Conservation (phyloP, 1,140 invertebrate genomes). For the Heliconius congener region DNA sequence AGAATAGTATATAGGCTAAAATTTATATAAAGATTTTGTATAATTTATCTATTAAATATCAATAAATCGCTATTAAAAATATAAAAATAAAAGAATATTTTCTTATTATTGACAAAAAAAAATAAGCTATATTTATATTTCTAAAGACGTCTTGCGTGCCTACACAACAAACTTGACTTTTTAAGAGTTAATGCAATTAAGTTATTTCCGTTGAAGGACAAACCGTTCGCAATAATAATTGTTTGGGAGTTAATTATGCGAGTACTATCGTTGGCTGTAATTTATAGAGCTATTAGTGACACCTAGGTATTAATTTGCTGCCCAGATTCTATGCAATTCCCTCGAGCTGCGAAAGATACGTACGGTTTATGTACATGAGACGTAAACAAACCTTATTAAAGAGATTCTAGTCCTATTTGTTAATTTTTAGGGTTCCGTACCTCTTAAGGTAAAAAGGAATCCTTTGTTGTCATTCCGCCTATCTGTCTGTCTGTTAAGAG, state of each 20-base stretch:
- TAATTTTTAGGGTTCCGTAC: no score
- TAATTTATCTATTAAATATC: no score
- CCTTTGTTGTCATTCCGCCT: no score
- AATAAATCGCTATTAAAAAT: no score
- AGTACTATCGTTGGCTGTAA: constrained; percentile 14
- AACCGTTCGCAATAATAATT: constrained; percentile 16
- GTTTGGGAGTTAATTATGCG: not conserved
- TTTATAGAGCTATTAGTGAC: constrained; percentile 26
- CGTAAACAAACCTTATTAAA: not conserved
- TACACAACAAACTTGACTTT: constrained; percentile 3
- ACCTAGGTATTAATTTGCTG: constrained; percentile 28
- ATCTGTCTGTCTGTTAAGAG: no score
- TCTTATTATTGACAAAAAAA: no score
- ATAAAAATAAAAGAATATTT: no score
- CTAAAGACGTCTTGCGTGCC: not conserved
- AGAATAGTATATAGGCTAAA: no score
- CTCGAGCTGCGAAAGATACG: not conserved
- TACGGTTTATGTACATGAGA: not conserved
- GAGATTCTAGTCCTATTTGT: not conserved
- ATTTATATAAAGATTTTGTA: no score
- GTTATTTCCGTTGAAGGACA: constrained; percentile 4
- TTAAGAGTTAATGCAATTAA: not conserved
- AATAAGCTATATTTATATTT: not conserved
- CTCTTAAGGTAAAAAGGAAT: no score
- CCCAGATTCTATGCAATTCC: constrained; percentile 16